These are phyloP conservation scores for Lucilia cuprina DNA, from an alignment of 1,140 invertebrate genomes.

Conservation along the genomic window DNA sequence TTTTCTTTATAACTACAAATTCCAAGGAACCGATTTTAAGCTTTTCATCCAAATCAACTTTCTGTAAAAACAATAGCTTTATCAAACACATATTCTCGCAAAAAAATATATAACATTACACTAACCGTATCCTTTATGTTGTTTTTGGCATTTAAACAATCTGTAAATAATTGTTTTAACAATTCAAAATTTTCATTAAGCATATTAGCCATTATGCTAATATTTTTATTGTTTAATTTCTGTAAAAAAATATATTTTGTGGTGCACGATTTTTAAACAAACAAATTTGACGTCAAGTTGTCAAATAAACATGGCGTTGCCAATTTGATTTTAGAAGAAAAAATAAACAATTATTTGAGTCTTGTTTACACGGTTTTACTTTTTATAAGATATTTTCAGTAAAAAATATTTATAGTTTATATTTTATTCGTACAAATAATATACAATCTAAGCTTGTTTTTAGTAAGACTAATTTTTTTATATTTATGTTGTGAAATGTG, in stretches of 20 bases:
- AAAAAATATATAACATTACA: background rate
- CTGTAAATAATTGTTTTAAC: background rate
- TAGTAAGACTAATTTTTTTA: too few species aligned
- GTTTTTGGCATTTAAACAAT: conserved; percentile 9
- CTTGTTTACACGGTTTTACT: too few species aligned
- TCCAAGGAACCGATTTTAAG: conserved; percentile 76
- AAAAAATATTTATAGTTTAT: too few species aligned
- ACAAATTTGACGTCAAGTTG: background rate
- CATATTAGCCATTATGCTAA: background rate
- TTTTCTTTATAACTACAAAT: conserved; percentile 83
- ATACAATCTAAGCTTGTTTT: too few species aligned
- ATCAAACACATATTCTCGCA: background rate
- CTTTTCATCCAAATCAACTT: conserved; percentile 68
- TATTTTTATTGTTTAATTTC: background rate
- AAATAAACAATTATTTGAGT: too few species aligned
- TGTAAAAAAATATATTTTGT: too few species aligned
- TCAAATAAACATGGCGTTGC: background rate
- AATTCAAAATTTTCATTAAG: conserved; percentile 23
- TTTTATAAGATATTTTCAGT: too few species aligned
- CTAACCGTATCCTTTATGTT: conserved; percentile 11
- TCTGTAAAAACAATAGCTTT: conserved; percentile 39
- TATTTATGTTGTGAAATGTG: too few species aligned
- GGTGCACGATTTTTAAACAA: too few species aligned
- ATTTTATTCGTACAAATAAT: too few species aligned
- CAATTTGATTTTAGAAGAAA: background rate